Base-by-base conservation (phyloP, 1,140 invertebrate species). In the Pomacea maculata region DNA sequence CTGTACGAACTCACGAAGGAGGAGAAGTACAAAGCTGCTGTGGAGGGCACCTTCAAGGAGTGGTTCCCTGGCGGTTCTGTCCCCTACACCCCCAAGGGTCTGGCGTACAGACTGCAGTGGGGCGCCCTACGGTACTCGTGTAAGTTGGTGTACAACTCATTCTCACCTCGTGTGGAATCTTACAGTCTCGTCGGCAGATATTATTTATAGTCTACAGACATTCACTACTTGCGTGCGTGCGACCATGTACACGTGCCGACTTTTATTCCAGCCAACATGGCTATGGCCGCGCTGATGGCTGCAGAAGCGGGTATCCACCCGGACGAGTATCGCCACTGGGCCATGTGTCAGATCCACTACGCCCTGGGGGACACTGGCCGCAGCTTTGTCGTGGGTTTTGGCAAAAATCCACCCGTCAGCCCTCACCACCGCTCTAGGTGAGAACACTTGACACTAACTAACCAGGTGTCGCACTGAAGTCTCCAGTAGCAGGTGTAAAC, bases 371-470 rank as follows among this genome's bases (percentile, higher is more conserved):
- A 93, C 78, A 88, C 88, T 81, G 94, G 94, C 6, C 90, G 92
- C 70, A 95, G 94, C 85, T 95, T 91, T 85, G 93, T 95, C 0
- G 92, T 95, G 25, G 94, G 94, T 11, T 94, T 92, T 85, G 94
- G 94, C 5, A 86, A 90, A 67, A 93, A 94, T 88, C 92, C 93
- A 70, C 94, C 94, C 0, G 87, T 88, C 89, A 17, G 92, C 21
- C 89, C 89, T 64, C 88, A 89, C 78, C 89, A 90, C 79, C 81
- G 86, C 70, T 82, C 84, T 65, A 83, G 83, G 89, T 89, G 83
- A 63, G 15, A 61, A 61, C 4, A 11, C 0, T 61, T 8, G 57
- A 3, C 57, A 17, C 57, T 45, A 45, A 2, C 2, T 45, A 45
- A 2, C 0, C 34, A 45, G 34, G 34, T 45, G 6, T 45, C 3